Evolutionary conservation across 2,797 vertebrate species (phyloP).

Genomic region (Spheniscus humboldti): DNA sequence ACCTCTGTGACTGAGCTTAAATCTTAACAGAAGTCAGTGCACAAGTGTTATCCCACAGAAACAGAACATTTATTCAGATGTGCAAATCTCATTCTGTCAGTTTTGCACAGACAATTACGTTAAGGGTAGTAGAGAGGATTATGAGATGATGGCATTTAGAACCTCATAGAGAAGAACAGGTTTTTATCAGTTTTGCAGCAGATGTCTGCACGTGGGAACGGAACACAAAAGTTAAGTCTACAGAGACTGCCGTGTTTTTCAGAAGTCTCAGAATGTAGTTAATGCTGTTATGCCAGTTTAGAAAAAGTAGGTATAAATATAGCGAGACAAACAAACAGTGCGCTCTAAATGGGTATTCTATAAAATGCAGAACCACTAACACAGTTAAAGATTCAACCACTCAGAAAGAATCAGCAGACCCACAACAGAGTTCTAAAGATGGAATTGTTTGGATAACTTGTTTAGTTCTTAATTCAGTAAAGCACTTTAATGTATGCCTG

Average conservation of each 20-base stretch:
- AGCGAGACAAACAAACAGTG: conserved; percentile 10
- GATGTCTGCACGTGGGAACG: neutral
- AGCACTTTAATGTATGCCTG: conserved; percentile 39
- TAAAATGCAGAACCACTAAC: conserved; percentile 28
- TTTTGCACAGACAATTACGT: neutral
- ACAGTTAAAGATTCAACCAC: neutral
- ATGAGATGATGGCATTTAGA: neutral
- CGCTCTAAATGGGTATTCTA: neutral
- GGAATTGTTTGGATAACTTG: conserved; percentile 47
- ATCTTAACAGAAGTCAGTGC: neutral
- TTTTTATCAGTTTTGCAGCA: conserved; percentile 29
- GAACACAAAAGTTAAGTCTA: neutral
- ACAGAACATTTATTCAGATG: neutral
- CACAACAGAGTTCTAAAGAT: conserved; percentile 51
- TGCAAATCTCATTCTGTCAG: neutral
- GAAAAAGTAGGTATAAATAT: neutral
- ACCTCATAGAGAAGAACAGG: neutral
- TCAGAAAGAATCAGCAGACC: conserved; percentile 27
- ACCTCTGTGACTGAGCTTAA: neutral
- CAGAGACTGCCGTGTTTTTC: neutral
- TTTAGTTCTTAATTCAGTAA: conserved; percentile 59
- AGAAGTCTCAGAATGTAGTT: neutral
- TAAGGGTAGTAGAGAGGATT: neutral
- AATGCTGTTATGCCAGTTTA: conserved; percentile 7
- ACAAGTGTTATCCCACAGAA: neutral